Base-by-base conservation (phyloP, 1,140 invertebrate species). In the Drosophila virilis region DNA sequence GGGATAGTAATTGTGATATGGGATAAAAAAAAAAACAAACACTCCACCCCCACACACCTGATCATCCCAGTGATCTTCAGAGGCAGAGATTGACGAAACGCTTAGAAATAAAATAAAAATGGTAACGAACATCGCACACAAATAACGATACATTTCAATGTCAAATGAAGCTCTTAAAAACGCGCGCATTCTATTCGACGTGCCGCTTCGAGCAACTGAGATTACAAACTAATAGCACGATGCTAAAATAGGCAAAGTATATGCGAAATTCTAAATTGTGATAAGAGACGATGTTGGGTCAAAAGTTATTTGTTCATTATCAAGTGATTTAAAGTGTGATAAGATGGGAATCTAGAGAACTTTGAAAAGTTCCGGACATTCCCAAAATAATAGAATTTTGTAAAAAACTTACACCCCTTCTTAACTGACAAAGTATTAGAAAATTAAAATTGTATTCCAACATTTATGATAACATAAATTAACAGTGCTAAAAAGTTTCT, bases 271-370 rank as follows among this genome's bases (percentile, higher is more conserved):
- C 45, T 28, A 45, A 67, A 33, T 6, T 35, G 33, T 67, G 69
- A 72, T 72, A 72, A 67, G 54, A 43, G 32, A 37, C 32, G 40
- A 22, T 9, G 40, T 40, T 8, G 22, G 62, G 62, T 67, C 62
- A 72, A 67, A 40, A 59, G 62, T 46, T 66, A 59, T 35, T 42
- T 12, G 42, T 57, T 22, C 13, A 37, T 28, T 12, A 62, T 69
- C 9, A 46, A 15, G 13, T 28, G 6, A 37, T 33, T n/a, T 37
- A 8, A 61, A n/a, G 0, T 0, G 37, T 13, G 6, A 1, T 32
- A 51, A 15, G 17, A 42, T 28, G 9, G 8, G 1, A 15, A 10
- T 4, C 8, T 8, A 8, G n/a, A 2, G 32, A 15, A 33, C 6
- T 13, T 28, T 28, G 22, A 4, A 3, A 28, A 28, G 22, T 28